A percentile compares a stretch with the other conserved stretches of the same genome.
Evolutionary conservation across 2,797 vertebrate species (phyloP).

Genomic region (Lutjanus argentimaculatus): DNA sequence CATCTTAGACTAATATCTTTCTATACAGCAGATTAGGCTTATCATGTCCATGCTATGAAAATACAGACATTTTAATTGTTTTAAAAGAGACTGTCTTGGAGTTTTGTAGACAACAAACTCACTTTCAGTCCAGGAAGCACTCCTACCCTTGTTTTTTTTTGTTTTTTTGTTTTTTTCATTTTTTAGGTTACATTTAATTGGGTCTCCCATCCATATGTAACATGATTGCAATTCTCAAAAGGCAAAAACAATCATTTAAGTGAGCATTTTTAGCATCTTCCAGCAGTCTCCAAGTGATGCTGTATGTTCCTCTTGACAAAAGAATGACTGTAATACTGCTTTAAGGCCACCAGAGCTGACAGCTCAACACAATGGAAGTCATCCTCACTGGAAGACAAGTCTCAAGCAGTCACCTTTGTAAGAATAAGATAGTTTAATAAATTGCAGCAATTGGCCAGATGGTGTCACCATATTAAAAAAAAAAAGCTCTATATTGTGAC

Average conservation of each 20-base stretch:
- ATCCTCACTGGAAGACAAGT: background rate
- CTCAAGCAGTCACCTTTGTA: background rate
- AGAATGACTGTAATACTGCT: constrained; percentile 32
- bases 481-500: background rate
- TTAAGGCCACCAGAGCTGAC: constrained; percentile 62
- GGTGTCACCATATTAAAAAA: constrained; percentile 11
- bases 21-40: too few species aligned
- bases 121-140: too few species aligned
- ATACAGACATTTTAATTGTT: too few species aligned
- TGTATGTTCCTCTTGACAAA: background rate
- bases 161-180: too few species aligned
- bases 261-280: background rate
- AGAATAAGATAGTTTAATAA: background rate
- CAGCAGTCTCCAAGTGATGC: background rate
- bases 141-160: too few species aligned
- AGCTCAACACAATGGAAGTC: background rate
- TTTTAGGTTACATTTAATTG: background rate
- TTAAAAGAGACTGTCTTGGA: too few species aligned
- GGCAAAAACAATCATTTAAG: background rate
- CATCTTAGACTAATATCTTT: too few species aligned
- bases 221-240: background rate
- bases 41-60: too few species aligned
- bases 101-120: too few species aligned
- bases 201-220: background rate
- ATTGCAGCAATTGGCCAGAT: background rate